These are phyloP conservation scores for Prosapia bicincta DNA, from an alignment of 2,888 invertebrate species.

Conservation along the genomic window DNA sequence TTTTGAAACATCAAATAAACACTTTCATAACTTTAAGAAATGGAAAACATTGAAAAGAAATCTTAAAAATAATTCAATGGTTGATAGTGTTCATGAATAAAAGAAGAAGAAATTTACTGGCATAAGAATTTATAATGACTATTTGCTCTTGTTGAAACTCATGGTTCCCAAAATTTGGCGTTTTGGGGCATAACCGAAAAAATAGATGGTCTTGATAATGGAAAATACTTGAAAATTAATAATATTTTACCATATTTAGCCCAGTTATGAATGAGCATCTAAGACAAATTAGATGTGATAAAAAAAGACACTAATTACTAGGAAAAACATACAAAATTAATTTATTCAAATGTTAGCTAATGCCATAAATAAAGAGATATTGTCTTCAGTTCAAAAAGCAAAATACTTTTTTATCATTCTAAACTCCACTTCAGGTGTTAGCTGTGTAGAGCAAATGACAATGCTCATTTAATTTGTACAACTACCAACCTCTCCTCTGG, in stretches of 20 bases:
- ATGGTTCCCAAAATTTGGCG: neutral
- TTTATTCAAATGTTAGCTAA: neutral
- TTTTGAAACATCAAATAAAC: neutral
- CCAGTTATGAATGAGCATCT: neutral
- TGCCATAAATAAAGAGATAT: neutral
- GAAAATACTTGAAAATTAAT: neutral
- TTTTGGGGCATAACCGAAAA: neutral
- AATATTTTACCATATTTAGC: neutral
- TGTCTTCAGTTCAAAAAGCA: neutral
- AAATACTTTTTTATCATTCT: neutral
- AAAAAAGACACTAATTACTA: neutral
- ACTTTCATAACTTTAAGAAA: neutral
- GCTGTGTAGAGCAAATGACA: neutral
- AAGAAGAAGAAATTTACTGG: neutral
- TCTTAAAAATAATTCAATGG: neutral
- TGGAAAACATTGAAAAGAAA: neutral
- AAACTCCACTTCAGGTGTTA: neutral
- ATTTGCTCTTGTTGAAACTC: neutral
- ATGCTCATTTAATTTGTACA: neutral
- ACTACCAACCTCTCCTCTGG: neutral
- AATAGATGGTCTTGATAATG: neutral
- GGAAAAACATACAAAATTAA: neutral
- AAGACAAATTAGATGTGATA: neutral
- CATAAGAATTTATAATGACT: neutral
- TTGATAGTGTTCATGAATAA: neutral